These are phyloP conservation scores for Poeciliopsis turneri DNA, from an alignment of 2,797 vertebrate genomes.

Conservation along the genomic window DNA sequence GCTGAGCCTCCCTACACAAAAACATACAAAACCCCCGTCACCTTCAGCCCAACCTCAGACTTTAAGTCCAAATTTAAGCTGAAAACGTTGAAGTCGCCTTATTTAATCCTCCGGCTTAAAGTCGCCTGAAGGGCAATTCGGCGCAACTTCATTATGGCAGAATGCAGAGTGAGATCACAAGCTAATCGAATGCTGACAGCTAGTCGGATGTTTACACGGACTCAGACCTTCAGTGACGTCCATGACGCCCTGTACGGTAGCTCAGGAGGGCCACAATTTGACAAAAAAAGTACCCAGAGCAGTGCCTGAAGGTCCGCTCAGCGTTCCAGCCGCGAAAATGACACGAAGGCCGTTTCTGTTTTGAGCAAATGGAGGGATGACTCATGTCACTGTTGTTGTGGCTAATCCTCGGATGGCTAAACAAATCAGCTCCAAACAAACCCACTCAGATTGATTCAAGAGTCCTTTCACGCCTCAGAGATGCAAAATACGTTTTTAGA, in stretches of 20 bases:
- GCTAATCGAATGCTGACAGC: neutral
- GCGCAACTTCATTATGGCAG: neutral
- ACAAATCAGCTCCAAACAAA: slow-evolving; percentile 21
- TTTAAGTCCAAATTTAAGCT: slow-evolving; percentile 13
- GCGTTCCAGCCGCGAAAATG: slow-evolving; percentile 24
- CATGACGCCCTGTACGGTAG: neutral
- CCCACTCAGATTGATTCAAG: slow-evolving; percentile 17
- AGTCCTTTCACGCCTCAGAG: slow-evolving; percentile 10
- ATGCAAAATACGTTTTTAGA: neutral
- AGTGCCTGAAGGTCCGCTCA: neutral
- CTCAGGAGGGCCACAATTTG: slow-evolving; percentile 32
- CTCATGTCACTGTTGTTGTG: slow-evolving; percentile 19
- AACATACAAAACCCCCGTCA: slow-evolving; percentile 26
- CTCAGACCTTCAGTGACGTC: slow-evolving; percentile 1
- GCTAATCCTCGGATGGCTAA: slow-evolving; percentile 14
- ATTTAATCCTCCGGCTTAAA: neutral
- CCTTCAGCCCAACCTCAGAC: slow-evolving; percentile 39
- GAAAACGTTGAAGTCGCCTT: slow-evolving; percentile 16
- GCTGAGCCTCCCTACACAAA: slow-evolving; percentile 7
- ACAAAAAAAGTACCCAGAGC: slow-evolving; percentile 26
- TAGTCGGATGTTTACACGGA: neutral
- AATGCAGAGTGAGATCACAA: neutral
- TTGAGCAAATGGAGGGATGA: slow-evolving; percentile 23
- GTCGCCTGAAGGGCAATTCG: neutral
- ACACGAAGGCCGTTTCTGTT: slow-evolving; percentile 4